Evolutionary conservation across 2,113 vertebrate genomes (phyloP), one percentile per base, ranked within the genome.

Genomic region (Apodemus sylvaticus): DNA sequence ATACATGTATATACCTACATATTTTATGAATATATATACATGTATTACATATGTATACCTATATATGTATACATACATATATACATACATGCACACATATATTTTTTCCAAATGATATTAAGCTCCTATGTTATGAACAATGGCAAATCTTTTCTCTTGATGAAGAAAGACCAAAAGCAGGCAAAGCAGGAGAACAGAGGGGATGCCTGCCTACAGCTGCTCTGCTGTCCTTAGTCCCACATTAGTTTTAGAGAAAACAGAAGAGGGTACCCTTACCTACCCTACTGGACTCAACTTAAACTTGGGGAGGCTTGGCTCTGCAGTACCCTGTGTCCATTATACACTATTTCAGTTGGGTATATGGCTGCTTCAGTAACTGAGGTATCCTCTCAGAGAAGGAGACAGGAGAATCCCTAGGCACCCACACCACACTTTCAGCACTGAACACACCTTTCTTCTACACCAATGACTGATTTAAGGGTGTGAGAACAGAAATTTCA

Each of bases 401-500:
- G 48, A 34, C 29, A 17, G 36, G 39, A 78, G 11, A 53, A 81
- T 81, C 77, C 20, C 77, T 45, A n/a, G 45, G 24, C 58, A 83
- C n/a, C 26, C 64, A 42, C 20, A 81, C 4, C 39, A 19, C 16
- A 31, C 7, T 5, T 78, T 73, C 77, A 11, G 24, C 42, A 66
- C 26, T 64, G 26, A 22, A 7, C 1, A 83, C 22, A 58, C 2
- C 62, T 42, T 51, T 82, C 45, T 89, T 29, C 34, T 92, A 82
- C n/a, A 87, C 51, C 58, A n/a, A 62, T 60, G 24, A 29, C 26
- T 70, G 81, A 92, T 42, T 71, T 53, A n/a, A 81, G 76, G 29
- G 55, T 55, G 19, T 70, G 91, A 91, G n/a, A 81, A 62, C 19
- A 86, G n/a, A 93, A 94, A 82, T 86, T 93, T 89, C n/a, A 89